phyloP scores from a whole-genome alignment of 2,888 invertebrate species.

The Latrodectus elegans region DNA sequence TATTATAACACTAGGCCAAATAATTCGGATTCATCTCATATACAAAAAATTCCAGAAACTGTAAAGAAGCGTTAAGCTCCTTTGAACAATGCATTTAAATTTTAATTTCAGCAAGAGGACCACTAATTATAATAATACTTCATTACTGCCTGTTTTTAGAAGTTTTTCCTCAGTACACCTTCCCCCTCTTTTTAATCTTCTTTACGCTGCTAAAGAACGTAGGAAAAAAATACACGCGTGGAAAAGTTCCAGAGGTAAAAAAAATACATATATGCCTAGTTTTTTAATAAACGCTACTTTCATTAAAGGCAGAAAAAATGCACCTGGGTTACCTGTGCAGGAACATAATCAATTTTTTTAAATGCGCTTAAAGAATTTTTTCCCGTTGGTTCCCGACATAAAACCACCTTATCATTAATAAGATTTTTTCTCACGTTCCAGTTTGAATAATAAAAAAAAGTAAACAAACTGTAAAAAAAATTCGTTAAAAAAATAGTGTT shows the following conservation, averaged over 20 bases:
- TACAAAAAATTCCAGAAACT: conserved; percentile 3
- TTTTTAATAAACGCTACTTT: conserved; percentile 62
- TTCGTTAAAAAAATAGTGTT: conserved; percentile 60
- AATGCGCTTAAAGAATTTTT: conserved; percentile 65
- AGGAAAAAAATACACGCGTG: conserved; percentile 12
- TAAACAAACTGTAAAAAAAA: not conserved
- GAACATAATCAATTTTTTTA: conserved; percentile 68
- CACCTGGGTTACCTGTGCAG: conserved; percentile 61
- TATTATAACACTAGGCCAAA: no score
- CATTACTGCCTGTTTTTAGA: conserved; percentile 47
- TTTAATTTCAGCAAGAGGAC: conserved; percentile 63
- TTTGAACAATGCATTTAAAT: conserved; percentile 54
- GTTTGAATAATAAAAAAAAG: conserved; percentile 1
- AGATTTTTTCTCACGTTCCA: conserved; percentile 51
- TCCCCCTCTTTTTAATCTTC: conserved; percentile 24
- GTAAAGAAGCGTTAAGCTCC: conserved; percentile 25
- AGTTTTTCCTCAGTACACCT: conserved; percentile 12
- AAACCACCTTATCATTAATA: conserved; percentile 68
- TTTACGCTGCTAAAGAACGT: not conserved
- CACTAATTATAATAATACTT: conserved; percentile 69
- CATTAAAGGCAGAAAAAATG: conserved; percentile 26
- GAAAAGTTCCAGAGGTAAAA: conserved; percentile 16
- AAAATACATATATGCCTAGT: conserved; percentile 13
- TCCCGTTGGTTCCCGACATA: conserved; percentile 23
- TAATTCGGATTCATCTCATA: not conserved